Evolutionary conservation across 2,113 vertebrate genomes (phyloP).

Genomic region (Rissa tridactyla): DNA sequence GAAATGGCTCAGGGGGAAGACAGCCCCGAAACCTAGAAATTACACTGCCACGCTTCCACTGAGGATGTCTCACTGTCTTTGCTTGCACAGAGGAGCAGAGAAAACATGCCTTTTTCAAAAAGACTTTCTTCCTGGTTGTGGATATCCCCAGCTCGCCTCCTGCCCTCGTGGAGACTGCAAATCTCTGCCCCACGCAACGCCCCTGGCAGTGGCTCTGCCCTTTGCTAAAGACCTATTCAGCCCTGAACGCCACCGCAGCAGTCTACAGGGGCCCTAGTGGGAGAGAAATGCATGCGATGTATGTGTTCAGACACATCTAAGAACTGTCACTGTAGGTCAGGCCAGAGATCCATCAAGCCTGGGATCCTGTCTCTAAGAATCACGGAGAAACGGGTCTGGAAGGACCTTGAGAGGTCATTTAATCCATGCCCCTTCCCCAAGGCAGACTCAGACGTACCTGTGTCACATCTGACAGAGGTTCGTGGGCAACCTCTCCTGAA

Average conservation of each 20-base stretch:
- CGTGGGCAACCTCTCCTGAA: neutral
- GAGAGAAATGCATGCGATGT: neutral
- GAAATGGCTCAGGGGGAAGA: neutral
- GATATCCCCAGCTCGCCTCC: neutral
- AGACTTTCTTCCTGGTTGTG: neutral
- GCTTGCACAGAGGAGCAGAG: neutral
- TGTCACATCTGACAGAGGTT: neutral
- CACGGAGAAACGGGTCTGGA: neutral
- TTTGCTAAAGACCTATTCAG: slow-evolving; percentile 38
- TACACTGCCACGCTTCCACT: neutral
- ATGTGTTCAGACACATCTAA: slow-evolving; percentile 31
- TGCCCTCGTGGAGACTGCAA: neutral
- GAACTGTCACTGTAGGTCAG: slow-evolving; percentile 47
- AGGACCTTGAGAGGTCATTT: slow-evolving; percentile 60
- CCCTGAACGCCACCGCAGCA: neutral
- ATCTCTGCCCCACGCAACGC: neutral
- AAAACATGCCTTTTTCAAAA: neutral
- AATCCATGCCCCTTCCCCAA: neutral
- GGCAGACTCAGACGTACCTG: slow-evolving; percentile 28
- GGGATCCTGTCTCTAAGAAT: slow-evolving; percentile 47
- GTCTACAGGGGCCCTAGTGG: neutral
- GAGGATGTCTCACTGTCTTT: neutral
- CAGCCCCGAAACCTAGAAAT: neutral
- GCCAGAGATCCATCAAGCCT: slow-evolving; percentile 41
- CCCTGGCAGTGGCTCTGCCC: neutral